These are phyloP conservation scores for Kryphioiulus occultus DNA, from an alignment of 2,888 invertebrate genomes.

Conservation along the genomic window DNA sequence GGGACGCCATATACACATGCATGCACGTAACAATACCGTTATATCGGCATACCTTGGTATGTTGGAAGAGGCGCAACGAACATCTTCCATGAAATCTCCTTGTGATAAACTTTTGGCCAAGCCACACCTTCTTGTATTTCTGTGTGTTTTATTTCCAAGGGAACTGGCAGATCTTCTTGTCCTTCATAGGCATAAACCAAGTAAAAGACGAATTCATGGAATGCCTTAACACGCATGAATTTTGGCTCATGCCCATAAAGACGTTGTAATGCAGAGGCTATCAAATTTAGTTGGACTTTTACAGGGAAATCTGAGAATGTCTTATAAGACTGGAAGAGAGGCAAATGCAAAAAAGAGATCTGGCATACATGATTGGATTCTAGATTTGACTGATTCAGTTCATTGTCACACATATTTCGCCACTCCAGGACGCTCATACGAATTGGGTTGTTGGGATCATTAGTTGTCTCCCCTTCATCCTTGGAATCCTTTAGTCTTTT, in stretches of 20 bases:
- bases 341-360: too few relatives aligned
- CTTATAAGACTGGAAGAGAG: neutral
- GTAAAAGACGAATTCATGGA: constrained; percentile 76
- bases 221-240: constrained; percentile 71
- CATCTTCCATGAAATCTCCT: constrained; percentile 72
- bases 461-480: neutral
- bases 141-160: neutral
- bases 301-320: too few relatives aligned
- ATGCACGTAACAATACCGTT: too few relatives aligned
- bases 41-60: neutral
- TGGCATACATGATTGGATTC: neutral
- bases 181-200: constrained; percentile 70
- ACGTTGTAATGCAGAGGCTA: too few relatives aligned
- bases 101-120: constrained; percentile 58
- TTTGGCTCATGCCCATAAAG: constrained; percentile 68
- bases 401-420: constrained; percentile 25
- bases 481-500: neutral
- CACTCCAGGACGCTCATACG: constrained; percentile 20
- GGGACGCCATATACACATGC: too few relatives aligned
- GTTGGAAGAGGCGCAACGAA: constrained; percentile 73
- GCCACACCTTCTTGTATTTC: constrained; percentile 9
- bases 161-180: constrained; percentile 55
- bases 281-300: too few relatives aligned
- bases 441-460: neutral
- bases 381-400: neutral